Percentiles rank a stretch among this genome's conserved stretches.
Evolutionary conservation across 2,113 vertebrate species (phyloP).

Genomic region (Neogobius melanostomus): DNA sequence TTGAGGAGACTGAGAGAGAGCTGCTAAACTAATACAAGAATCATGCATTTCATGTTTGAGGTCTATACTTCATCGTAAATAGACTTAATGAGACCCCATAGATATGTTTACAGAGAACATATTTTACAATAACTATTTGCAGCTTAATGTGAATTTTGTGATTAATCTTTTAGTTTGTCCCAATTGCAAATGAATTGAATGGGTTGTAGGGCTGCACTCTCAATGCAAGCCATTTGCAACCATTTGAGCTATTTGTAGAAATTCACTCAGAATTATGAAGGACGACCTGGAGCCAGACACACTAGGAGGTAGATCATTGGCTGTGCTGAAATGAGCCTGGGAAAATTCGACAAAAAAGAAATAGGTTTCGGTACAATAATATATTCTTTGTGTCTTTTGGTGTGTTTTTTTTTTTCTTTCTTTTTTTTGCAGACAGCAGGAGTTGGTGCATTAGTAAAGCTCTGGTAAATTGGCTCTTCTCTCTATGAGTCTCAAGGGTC

Average conservation of each 20-base stretch:
- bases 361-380: neutral
- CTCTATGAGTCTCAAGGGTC: slow-evolving; percentile 31
- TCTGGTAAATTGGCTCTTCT: slow-evolving; percentile 36
- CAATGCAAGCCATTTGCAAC: neutral
- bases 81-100: too few relatives aligned
- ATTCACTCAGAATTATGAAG: neutral
- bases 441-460: slow-evolving; percentile 22
- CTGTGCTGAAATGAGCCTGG: neutral
- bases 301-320: neutral
- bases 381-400: neutral
- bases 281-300: neutral
- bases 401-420: neutral
- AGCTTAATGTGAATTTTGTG: too few relatives aligned
- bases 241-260: slow-evolving; percentile 2
- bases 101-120: too few relatives aligned
- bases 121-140: too few relatives aligned
- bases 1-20: too few relatives aligned
- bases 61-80: too few relatives aligned
- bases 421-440: slow-evolving; percentile 17
- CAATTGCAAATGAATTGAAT: too few relatives aligned
- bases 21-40: too few relatives aligned
- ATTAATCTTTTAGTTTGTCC: too few relatives aligned
- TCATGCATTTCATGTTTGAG: too few relatives aligned
- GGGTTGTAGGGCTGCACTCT: neutral
- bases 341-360: neutral